Base-by-base conservation (phyloP, 2,888 invertebrate species). In the Ophraella communa region DNA sequence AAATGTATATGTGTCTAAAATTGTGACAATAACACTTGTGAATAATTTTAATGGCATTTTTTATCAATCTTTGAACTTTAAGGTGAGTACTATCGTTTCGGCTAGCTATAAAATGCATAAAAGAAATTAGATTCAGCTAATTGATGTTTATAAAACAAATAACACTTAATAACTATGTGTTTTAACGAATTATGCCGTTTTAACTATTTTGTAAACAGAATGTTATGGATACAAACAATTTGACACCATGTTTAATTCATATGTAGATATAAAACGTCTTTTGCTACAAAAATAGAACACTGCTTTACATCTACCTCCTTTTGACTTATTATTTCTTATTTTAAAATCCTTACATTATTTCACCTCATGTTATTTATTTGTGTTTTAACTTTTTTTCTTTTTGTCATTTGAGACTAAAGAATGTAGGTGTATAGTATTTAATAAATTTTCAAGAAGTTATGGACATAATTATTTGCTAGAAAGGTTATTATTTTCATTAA, bases 21-120 rank as follows among this genome's bases (percentile, higher is more conserved):
- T 78, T 74, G 79, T 80, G 82, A 82, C 82, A 82, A 82, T 82
- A 82, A 82, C 80, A 80, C 74, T 76, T 75, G 75, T 77, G 75
- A 72, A 76, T 70, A 69, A 73, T 70, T 73, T 72, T 71, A 71
- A 73, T 76, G 77, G 78, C 78, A 78, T 79, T 80, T 75, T 74
- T 68, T 53, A 39, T 51, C 44, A 14, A 54, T 20, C 39, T 17
- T 55, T 66, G 65, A 63, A 60, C 24, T 67, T 64, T 65, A 67
- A 73, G 73, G 74, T 73, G 61, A 71, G 71, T 62, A 52, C 35
- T 44, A 8, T 44, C 51, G 24, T 53, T 64, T 54, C 49, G 27
- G 45, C 39, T 10, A 23, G n/a, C 14, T 20, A 45, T 21, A 35
- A 21, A 59, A 42, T 42, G 47, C 47, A 55, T 27, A 35, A 55